Percentiles rank a stretch among this genome's conserved stretches.
phyloP scores from a whole-genome alignment of 1,140 invertebrate genomes.

The Adoxophyes honmai region DNA sequence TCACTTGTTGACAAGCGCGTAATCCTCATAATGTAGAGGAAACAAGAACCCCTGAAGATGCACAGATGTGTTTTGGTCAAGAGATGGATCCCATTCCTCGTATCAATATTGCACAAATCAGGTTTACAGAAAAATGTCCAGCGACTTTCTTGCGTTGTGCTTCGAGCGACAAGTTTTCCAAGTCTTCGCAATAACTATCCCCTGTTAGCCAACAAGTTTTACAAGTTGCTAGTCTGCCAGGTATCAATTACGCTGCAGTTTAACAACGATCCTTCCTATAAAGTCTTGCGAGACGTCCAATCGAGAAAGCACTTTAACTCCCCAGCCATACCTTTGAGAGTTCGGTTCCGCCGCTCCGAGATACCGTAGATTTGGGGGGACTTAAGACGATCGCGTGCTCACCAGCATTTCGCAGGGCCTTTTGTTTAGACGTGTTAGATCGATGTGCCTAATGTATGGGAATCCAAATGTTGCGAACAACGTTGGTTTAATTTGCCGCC shows the following conservation, averaged over 20 bases:
- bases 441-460: constrained; percentile 70
- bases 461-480: constrained; percentile 51
- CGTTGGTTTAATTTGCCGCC: constrained; percentile 60
- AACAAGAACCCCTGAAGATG: too few species aligned
- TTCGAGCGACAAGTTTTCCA: too few species aligned
- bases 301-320: constrained; percentile 34
- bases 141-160: too few species aligned
- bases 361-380: constrained; percentile 23
- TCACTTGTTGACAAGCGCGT: too few species aligned
- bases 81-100: too few species aligned
- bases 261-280: constrained; percentile 16
- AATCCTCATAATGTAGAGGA: too few species aligned
- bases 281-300: constrained; percentile 21
- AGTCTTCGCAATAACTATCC: too few species aligned
- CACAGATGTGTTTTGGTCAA: too few species aligned
- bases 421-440: constrained; percentile 72
- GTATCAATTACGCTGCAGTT: constrained; percentile 29
- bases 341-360: constrained; percentile 24
- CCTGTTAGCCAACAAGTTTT: too few species aligned
- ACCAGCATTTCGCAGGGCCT: constrained; percentile 49
- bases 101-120: too few species aligned
- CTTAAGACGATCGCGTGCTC: constrained; percentile 63
- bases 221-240: neutral
- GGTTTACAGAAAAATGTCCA: too few species aligned
- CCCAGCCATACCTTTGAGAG: neutral